Percentiles rank a stretch among this genome's conserved stretches.
These are phyloP conservation scores for Danio rerio DNA, from an alignment of 2,113 vertebrate species.

Conservation along the genomic window GRCz12tu NC_133180.1:71976001-71976500, in stretches of 20 bases:
- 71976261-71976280: too few species aligned
- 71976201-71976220: slow-evolving; percentile 88
- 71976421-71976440: too few species aligned
- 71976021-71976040: slow-evolving; percentile 80
- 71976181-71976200: slow-evolving; percentile 90
- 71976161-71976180: slow-evolving; percentile 86
- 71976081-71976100: slow-evolving; percentile 65
- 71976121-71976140: slow-evolving; percentile 77
- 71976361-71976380: too few species aligned
- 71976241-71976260: neutral
- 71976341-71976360: too few species aligned
- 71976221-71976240: slow-evolving; percentile 75
- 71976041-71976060: slow-evolving; percentile 65
- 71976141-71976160: slow-evolving; percentile 73
- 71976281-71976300: too few species aligned
- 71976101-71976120: slow-evolving; percentile 82
- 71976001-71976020: slow-evolving; percentile 87
- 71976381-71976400: too few species aligned
- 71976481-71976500: too few species aligned
- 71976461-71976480: too few species aligned
- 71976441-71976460: too few species aligned
- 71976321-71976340: too few species aligned
- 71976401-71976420: too few species aligned
- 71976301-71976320: too few species aligned
- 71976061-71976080: slow-evolving; percentile 71